Evolutionary conservation across 2,113 vertebrate genomes (phyloP), one percentile per base, ranked within the genome.

Genomic region (Hippocampus zosterae): DNA sequence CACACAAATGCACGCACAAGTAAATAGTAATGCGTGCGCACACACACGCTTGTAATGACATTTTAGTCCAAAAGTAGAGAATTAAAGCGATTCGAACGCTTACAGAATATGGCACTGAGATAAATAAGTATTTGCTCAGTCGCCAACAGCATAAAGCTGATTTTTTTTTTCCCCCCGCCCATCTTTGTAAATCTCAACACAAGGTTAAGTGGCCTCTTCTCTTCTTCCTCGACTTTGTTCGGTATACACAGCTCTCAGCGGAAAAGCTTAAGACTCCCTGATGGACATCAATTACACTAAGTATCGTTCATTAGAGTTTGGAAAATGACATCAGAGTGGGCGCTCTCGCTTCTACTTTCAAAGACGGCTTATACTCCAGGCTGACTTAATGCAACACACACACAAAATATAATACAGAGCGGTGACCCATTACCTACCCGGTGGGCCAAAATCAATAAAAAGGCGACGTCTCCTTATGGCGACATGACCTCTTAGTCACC

Each of bases 401-500:
- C 23, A 5, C 55, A 27, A 23, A 2, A 57, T 23, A 19, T 5
- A 56, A 19, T 53, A 9, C 8, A n/a, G 8, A 55, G 55, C 55
- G 5, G 13, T 16, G 56, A 27, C 25, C 56, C 56, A 59, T 59
- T 59, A 59, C 25, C 56, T 33, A 8, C 12, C 13, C 25, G 56
- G 13, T 16, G 56, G 56, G 56, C 56, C 56, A 59, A 59, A 59
- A 59, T 59, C 56, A 59, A 59, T 59, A 59, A 25, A 33, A 5
- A 16, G 15, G 56, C 56, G 56, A 59, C 13, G 56, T 59, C 56
- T 59, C 27, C 25, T 59, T 29, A 59, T 59, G 56, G 56, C 25
- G 25, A 29, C 56, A 18, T 29, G 56, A 59, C 56, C 56, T 29
- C 56, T 16, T 13, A 16, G 12, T 29, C 56, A 59, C 56, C 56